Conservation (phyloP, 2,113 vertebrate genomes). For the Etheostoma cragini region DNA sequence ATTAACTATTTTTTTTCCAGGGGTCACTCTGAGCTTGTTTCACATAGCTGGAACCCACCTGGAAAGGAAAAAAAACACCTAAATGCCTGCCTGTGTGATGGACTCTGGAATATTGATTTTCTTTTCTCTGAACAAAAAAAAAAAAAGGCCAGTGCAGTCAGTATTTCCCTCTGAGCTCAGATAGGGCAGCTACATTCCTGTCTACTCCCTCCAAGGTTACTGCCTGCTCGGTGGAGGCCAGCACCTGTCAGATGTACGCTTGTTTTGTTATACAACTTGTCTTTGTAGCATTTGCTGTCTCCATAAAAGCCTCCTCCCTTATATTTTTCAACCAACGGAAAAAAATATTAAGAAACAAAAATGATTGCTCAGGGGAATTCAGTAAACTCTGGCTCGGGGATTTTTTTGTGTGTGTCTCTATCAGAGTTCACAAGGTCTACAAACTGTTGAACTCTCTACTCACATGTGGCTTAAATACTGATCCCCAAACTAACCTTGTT, state of each 20-base stretch:
- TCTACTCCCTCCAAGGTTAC: conserved; percentile 83
- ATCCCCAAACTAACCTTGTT: conserved; percentile 22
- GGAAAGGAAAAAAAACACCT: conserved; percentile 35
- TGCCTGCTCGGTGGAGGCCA: conserved; percentile 66
- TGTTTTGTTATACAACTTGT: conserved; percentile 70
- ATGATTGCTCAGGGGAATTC: conserved; percentile 20
- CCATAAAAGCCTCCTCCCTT: background rate
- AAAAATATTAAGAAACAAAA: conserved; percentile 41
- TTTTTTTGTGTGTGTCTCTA: conserved; percentile 29
- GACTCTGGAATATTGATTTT: conserved; percentile 85
- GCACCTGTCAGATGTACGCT: conserved; percentile 79
- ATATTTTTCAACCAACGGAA: conserved; percentile 21
- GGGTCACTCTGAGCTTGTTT: conserved; percentile 79
- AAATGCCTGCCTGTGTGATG: conserved; percentile 73
- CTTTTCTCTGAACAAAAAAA: conserved; percentile 65
- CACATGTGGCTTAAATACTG: conserved; percentile 43
- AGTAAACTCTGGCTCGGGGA: conserved; percentile 22
- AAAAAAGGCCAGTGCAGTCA: conserved; percentile 69
- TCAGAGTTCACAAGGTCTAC: conserved; percentile 44
- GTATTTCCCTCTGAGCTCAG: conserved; percentile 73
- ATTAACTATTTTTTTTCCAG: conserved; percentile 80
- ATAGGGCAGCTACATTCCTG: conserved; percentile 78
- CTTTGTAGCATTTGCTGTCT: conserved; percentile 64
- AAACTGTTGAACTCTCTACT: conserved; percentile 20
- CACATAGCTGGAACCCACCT: conserved; percentile 73